Percentiles rank a stretch among this genome's conserved stretches.
phyloP scores from a whole-genome alignment of 2,888 invertebrate genomes.

The Ametastegia equiseti region DNA sequence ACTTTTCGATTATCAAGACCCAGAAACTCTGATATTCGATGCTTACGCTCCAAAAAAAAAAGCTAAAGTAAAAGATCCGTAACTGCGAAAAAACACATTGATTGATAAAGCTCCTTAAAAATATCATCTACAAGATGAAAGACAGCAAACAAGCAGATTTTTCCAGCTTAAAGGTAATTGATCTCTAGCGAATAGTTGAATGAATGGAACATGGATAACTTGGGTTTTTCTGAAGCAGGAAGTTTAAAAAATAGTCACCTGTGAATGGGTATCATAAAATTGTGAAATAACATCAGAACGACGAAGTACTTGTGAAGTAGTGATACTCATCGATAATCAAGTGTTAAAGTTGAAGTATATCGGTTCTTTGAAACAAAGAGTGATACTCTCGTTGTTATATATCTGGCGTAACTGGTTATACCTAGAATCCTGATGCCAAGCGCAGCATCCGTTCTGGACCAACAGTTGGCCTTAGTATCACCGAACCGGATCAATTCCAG shows the following conservation, averaged over 20 bases:
- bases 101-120: no score
- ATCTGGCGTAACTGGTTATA: background rate
- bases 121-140: no score
- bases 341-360: background rate
- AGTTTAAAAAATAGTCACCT: no score
- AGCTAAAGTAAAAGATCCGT: no score
- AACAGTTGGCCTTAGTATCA: slow-evolving; percentile 36
- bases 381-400: background rate
- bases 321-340: background rate
- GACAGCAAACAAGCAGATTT: no score
- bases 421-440: background rate
- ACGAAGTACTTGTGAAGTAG: background rate
- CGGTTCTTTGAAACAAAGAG: background rate
- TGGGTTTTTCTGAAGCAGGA: no score
- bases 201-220: no score
- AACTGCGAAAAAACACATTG: no score
- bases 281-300: background rate
- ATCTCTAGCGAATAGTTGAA: no score
- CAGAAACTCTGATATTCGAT: background rate
- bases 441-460: slow-evolving; percentile 36
- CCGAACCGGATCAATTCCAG: slow-evolving; percentile 39
- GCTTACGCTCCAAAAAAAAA: no score
- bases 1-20: background rate
- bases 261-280: no score
- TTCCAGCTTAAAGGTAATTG: no score